Percentiles rank a stretch among this genome's conserved stretches.
phyloP scores from a whole-genome alignment of 1,140 invertebrate genomes.

The Drosophila pallidifrons region DNA sequence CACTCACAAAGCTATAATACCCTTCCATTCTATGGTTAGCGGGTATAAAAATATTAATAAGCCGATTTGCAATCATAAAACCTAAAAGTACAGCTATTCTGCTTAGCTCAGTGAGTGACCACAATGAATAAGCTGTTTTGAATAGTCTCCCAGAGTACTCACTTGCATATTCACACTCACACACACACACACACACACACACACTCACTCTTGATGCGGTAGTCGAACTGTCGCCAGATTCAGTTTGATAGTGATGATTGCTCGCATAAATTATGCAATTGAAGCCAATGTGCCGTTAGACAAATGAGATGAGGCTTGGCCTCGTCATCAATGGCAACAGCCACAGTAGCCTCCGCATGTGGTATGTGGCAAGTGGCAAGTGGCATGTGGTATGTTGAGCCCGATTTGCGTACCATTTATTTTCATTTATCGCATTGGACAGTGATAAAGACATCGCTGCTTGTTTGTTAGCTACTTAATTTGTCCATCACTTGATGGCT shows the following conservation, averaged over 20 bases:
- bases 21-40: no score
- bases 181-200: no score
- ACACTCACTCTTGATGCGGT: neutral
- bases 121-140: neutral
- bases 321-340: slow-evolving; percentile 17
- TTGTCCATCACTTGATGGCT: neutral
- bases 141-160: neutral
- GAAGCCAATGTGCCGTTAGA: slow-evolving; percentile 57
- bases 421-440: slow-evolving; percentile 63
- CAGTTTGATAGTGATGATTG: slow-evolving; percentile 16
- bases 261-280: slow-evolving; percentile 67
- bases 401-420: slow-evolving; percentile 43
- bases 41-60: no score
- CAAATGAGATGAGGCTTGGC: slow-evolving; percentile 50
- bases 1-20: no score
- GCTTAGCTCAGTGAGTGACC: no score
- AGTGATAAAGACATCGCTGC: slow-evolving; percentile 37
- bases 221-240: neutral
- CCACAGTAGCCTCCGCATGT: no score
- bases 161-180: neutral
- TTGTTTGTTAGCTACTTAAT: slow-evolving; percentile 12
- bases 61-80: no score
- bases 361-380: no score
- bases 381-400: neutral
- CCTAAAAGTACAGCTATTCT: no score